phyloP scores from a whole-genome alignment of 2,113 vertebrate genomes.

The Onychostoma macrolepis region DNA sequence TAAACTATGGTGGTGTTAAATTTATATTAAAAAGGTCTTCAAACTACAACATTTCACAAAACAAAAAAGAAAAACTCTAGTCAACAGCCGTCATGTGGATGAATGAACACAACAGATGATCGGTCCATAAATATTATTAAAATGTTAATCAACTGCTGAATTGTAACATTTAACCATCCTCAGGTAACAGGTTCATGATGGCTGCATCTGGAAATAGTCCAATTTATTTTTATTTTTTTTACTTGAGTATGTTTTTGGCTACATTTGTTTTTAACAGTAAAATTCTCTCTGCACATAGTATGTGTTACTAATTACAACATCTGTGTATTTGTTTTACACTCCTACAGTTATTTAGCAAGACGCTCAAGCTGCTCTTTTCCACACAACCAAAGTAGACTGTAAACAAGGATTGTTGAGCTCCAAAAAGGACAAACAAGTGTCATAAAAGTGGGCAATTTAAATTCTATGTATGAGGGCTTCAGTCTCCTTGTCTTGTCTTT shows the following conservation, averaged over 20 bases:
- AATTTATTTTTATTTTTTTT: background rate
- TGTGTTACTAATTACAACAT: background rate
- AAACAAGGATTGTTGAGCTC: background rate
- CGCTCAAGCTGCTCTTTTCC: background rate
- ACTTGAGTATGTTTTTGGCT: background rate
- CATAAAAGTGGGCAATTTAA: slow-evolving; percentile 8
- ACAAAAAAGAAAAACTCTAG: too few species aligned
- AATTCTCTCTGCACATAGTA: background rate
- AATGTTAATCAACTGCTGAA: too few species aligned
- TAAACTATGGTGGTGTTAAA: too few species aligned
- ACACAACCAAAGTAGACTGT: background rate
- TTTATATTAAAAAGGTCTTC: too few species aligned
- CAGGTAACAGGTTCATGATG: too few species aligned
- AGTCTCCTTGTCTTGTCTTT: slow-evolving; percentile 17
- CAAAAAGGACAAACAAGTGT: slow-evolving; percentile 8
- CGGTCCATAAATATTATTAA: too few species aligned
- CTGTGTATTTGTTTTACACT: background rate
- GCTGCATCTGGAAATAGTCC: background rate
- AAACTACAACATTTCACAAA: background rate
- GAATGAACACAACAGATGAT: too few species aligned
- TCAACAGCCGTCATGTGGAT: too few species aligned
- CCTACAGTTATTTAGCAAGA: background rate
- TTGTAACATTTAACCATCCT: too few species aligned
- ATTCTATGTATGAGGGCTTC: background rate
- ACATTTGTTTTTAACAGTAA: background rate